A percentile compares a stretch with the other conserved stretches of the same genome.
These are phyloP conservation scores for Megastigmus dorsalis DNA, from an alignment of 2,888 invertebrate species.

Conservation along the genomic window DNA sequence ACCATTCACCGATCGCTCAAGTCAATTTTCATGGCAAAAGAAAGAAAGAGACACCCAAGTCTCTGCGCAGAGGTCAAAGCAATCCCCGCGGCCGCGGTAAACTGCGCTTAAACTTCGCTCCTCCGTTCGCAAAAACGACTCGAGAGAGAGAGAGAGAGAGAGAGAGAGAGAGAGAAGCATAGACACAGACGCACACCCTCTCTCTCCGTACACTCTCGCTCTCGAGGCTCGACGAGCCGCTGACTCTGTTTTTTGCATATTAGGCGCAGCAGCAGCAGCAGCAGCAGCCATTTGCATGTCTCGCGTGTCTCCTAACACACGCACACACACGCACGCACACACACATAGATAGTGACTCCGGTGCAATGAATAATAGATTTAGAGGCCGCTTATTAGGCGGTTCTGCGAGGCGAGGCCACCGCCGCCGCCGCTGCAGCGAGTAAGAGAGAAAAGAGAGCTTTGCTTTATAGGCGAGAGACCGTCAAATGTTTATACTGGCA, in stretches of 20 bases:
- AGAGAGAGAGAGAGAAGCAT: not conserved
- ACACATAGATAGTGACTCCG: too few species aligned
- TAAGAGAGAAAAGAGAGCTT: slow-evolving; percentile 59
- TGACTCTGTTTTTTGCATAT: slow-evolving; percentile 2
- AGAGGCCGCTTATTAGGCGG: slow-evolving; percentile 69
- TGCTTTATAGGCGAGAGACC: not conserved
- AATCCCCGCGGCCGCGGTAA: not conserved
- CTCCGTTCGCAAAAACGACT: too few species aligned
- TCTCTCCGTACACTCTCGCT: not conserved
- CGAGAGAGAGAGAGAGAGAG: not conserved
- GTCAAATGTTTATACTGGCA: slow-evolving; percentile 39
- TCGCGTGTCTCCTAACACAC: too few species aligned
- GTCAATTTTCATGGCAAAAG: too few species aligned
- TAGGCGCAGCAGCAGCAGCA: not conserved
- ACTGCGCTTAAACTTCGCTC: not conserved
- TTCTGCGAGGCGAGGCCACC: slow-evolving; percentile 59
- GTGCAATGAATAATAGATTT: slow-evolving; percentile 69
- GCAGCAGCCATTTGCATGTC: slow-evolving; percentile 16
- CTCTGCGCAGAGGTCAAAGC: too few species aligned
- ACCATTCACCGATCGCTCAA: too few species aligned
- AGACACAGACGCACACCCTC: not conserved
- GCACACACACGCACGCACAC: too few species aligned
- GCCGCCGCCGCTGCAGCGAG: too few species aligned
- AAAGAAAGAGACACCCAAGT: too few species aligned
- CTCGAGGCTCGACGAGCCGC: too few species aligned